Evolutionary conservation across 2,113 vertebrate genomes (phyloP).

Genomic region (Sitta europaea): DNA sequence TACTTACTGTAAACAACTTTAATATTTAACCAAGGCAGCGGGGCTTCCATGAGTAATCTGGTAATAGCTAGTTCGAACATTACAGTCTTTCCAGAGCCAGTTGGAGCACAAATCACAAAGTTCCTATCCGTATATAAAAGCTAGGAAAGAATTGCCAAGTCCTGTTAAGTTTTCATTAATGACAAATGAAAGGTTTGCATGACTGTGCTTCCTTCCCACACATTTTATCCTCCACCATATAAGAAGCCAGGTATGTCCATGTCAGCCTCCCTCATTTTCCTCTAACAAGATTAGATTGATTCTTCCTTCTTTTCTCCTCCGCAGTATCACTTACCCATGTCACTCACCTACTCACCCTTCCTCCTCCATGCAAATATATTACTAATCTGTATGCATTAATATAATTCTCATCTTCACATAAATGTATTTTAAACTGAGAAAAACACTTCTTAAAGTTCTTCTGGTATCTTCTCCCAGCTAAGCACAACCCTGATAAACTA

Average conservation of each 20-base stretch:
- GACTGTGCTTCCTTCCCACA: not conserved
- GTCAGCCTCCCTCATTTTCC: not conserved
- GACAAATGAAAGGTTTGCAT: not conserved
- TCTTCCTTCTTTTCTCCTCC: not conserved
- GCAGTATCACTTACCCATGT: rapidly evolving
- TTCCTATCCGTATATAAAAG: conserved; percentile 91
- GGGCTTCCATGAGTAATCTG: conserved; percentile 87
- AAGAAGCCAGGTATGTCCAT: not conserved
- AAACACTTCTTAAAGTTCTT: not conserved
- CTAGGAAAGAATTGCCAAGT: conserved; percentile 71
- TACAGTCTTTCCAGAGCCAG: conserved; percentile 96
- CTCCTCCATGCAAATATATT: not conserved
- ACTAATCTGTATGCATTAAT: not conserved
- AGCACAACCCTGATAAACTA: not conserved
- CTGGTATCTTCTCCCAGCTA: not conserved
- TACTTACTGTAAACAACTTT: conserved; percentile 95
- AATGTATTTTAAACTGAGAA: not conserved
- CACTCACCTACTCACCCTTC: not conserved
- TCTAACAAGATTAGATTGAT: not conserved
- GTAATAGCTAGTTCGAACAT: conserved; percentile 94
- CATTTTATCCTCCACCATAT: not conserved
- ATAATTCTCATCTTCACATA: not conserved
- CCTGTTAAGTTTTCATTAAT: not conserved
- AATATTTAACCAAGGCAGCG: conserved; percentile 88
- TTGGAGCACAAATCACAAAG: conserved; percentile 94